Conservation (phyloP, 1,140 invertebrate species). For the Drosophila nigromelanica region DNA sequence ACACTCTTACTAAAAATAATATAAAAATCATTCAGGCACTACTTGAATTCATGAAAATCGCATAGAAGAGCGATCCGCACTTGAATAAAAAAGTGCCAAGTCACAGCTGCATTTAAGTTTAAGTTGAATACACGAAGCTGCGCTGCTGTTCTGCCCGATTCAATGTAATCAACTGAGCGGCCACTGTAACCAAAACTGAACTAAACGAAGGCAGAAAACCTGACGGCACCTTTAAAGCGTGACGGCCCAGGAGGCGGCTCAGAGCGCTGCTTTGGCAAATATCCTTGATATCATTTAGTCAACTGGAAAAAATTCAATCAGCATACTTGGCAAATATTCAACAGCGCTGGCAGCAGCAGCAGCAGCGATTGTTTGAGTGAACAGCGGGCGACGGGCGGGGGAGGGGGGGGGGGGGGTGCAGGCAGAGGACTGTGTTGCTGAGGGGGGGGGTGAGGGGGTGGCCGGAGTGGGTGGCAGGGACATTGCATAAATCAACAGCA, state of each 20-base stretch:
- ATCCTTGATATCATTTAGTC: constrained; percentile 84
- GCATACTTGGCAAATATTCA: constrained; percentile 84
- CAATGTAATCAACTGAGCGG: background rate
- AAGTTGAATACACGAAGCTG: too few relatives aligned
- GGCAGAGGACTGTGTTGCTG: constrained; percentile 23
- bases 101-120: background rate
- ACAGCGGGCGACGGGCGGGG: constrained; percentile 26
- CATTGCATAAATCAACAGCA: constrained; percentile 82
- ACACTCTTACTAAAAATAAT: background rate
- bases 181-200: constrained; percentile 6
- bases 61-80: background rate
- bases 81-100: too few relatives aligned
- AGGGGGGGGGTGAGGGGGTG: background rate
- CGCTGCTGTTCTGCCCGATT: background rate
- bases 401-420: constrained; percentile 11
- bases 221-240: constrained; percentile 38
- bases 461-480: constrained; percentile 3
- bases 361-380: constrained; percentile 48
- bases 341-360: constrained; percentile 50
- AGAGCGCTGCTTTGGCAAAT: constrained; percentile 67
- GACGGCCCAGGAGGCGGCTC: constrained; percentile 40
- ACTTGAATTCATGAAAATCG: background rate
- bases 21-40: background rate
- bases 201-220: background rate
- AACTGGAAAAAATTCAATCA: constrained; percentile 84